A percentile compares a stretch with the other conserved stretches of the same genome.
phyloP scores from a whole-genome alignment of 2,888 invertebrate genomes.

The Macrophya annulata region DNA sequence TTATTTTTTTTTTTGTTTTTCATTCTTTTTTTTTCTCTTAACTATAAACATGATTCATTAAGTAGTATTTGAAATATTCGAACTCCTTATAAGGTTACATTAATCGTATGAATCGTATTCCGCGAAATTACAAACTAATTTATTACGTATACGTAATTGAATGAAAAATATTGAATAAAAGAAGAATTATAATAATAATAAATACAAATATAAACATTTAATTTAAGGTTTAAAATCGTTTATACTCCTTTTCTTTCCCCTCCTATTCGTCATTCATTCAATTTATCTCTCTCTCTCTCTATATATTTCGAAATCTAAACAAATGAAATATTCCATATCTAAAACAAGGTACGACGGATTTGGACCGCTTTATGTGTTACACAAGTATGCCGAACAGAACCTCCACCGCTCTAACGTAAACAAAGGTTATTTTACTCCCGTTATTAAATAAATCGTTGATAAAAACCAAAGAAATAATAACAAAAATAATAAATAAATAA shows the following conservation, averaged over 20 bases:
- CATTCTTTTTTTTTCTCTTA: too few species aligned
- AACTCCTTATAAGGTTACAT: conserved; percentile 4
- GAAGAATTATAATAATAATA: too few species aligned
- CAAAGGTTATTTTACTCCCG: too few species aligned
- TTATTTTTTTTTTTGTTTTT: too few species aligned
- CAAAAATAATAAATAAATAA: too few species aligned
- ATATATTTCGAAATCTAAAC: conserved; percentile 19
- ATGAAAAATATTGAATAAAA: neutral
- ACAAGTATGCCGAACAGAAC: too few species aligned
- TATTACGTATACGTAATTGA: neutral
- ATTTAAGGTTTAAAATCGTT: neutral
- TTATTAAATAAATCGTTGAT: too few species aligned
- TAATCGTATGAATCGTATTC: neutral
- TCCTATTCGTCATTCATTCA: too few species aligned
- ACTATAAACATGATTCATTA: neutral
- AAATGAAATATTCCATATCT: neutral
- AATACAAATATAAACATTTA: neutral
- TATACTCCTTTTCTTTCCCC: too few species aligned
- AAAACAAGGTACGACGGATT: neutral
- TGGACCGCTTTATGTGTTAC: neutral
- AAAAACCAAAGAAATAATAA: too few species aligned
- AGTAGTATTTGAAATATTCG: neutral
- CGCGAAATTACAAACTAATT: neutral
- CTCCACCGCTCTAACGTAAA: too few species aligned
- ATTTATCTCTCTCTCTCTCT: conserved; percentile 22